Base-by-base conservation (phyloP, 2,113 vertebrate genomes). In the Scomber colias region DNA sequence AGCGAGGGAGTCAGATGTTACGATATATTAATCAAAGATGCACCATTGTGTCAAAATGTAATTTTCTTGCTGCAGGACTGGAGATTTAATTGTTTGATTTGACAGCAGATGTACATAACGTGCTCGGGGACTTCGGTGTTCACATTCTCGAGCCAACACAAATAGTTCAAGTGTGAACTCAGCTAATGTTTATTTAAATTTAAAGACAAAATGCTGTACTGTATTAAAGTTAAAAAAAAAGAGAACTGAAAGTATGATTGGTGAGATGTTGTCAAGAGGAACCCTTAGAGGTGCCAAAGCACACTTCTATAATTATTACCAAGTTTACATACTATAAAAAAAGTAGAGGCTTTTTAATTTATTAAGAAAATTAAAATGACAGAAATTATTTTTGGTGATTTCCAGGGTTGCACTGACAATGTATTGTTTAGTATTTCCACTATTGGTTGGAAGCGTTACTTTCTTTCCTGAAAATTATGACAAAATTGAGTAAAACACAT, bases 51-150 rank as follows among this genome's bases (percentile, higher is more conserved):
- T 86, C 85, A 88, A 73, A 85, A 90, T 90, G 86, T 83, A 85
- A 91, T 90, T 90, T 92, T 89, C 85, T 86, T 86, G 76, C 80
- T 64, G 1, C 64, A 24, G 59, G 45, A 64, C 65, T 1, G 68
- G 1, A 76, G 27, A 55, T 81, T 69, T 88, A 74, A 90, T 90
- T 87, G 83, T 91, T 92, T 92, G 87, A 91, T 91, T 90, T 87
- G 78, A 90, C 88, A 83, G 83, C 61, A 73, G 71, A 85, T 50
- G 61, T 46, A 50, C 24, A 51, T 27, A 77, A 59, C 49, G 64
- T 62, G 65, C 30, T 66, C 30, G 35, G 71, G 71, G 87, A 86
- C 59, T 27, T 21, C 9, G 4, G 21, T 11, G 17, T 3, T 57
- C 4, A 0, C 10, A 3, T 57, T 30, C 46, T 54, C 40, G 0